Base-by-base conservation (phyloP, 2,113 vertebrate species). In the Pachycephala philippinensis region DNA sequence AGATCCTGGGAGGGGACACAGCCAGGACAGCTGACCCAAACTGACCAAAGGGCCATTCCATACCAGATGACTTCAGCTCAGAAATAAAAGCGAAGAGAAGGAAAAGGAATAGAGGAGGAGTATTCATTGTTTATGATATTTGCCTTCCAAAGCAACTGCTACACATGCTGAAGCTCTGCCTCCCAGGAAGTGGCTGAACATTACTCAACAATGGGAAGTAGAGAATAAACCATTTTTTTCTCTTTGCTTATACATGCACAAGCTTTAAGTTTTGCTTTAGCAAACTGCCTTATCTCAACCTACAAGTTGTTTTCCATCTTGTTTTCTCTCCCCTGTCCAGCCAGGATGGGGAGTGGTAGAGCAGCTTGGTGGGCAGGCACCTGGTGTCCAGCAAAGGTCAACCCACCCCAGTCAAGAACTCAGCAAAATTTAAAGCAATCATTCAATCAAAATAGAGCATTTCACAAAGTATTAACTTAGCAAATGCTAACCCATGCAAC, bases 101-200 rank as follows among this genome's bases (percentile, higher is more conserved):
- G 6, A 45, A 33, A 54, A 45, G 28, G 33, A 22, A 28, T 11
- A 4, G 39, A 52, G 33, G 22, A 26, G 5, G 8, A 6, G 1
- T 15, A 27, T 63, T 63, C 3, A 18, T 45, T 54, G 28, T 33
- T 63, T 64, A 54, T 3, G 28, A 3, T 33, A 22, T 39, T 63
- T 63, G 9, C 22, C n/a, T 39, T 74, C n/a, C 49, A 64, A 64
- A 72, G 15, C 5, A 74, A 15, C 28, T 39, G 22, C 27, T 45
- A 18, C 40, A 21, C 0, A 0, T 33, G 5, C 26, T 54, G 49
- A 64, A 64, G 19, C 11, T 12, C 37, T 54, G 40, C 15, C 47
- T 54, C 11, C 11, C 0, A 0, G 31, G n/a, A 15, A 64, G 27
- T 47, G 7, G 9, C 24, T 54, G 18, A 72, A 39, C 4, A 53